Evolutionary conservation across 2,797 vertebrate species (phyloP).

Genomic region (Halcyon chelicuti): DNA sequence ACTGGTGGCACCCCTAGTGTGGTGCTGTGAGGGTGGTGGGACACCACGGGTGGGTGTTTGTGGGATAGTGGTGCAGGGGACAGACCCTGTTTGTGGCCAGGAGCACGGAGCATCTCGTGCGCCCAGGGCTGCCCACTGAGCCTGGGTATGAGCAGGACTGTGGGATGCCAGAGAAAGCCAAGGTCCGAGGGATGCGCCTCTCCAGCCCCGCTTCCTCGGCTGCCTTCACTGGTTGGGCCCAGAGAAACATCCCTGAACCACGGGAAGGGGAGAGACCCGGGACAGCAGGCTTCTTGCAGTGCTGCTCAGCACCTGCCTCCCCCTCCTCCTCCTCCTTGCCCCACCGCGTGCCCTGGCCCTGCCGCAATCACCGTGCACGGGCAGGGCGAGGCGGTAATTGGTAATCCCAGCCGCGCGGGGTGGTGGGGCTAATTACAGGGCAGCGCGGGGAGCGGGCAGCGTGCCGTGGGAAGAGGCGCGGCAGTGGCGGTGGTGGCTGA

Average conservation of each 20-base stretch:
- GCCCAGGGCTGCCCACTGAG: too few species aligned
- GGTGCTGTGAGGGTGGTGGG: rapidly evolving
- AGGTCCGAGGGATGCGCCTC: background rate
- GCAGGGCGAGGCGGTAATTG: slow-evolving; percentile 46
- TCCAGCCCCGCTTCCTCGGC: background rate
- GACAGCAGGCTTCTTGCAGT: rapidly evolving
- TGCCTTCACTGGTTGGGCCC: rapidly evolving
- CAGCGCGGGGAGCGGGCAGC: background rate
- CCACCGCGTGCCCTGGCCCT: background rate
- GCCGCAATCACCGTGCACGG: background rate
- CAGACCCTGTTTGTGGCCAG: background rate
- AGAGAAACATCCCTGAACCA: background rate
- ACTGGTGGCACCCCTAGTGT: background rate
- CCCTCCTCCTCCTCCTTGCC: background rate
- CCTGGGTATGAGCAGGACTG: rapidly evolving
- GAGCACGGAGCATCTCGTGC: rapidly evolving
- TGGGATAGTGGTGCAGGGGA: too few species aligned
- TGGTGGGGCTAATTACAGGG: slow-evolving; percentile 9
- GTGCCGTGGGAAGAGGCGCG: background rate
- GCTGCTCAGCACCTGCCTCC: background rate
- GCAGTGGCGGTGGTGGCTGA: background rate
- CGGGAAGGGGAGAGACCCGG: background rate
- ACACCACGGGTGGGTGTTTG: background rate
- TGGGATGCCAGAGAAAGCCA: background rate
- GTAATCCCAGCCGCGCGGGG: slow-evolving; percentile 15